A percentile compares a stretch with the other conserved stretches of the same genome.
Evolutionary conservation across 2,113 vertebrate genomes (phyloP).

Genomic region (Hypanus sabinus): DNA sequence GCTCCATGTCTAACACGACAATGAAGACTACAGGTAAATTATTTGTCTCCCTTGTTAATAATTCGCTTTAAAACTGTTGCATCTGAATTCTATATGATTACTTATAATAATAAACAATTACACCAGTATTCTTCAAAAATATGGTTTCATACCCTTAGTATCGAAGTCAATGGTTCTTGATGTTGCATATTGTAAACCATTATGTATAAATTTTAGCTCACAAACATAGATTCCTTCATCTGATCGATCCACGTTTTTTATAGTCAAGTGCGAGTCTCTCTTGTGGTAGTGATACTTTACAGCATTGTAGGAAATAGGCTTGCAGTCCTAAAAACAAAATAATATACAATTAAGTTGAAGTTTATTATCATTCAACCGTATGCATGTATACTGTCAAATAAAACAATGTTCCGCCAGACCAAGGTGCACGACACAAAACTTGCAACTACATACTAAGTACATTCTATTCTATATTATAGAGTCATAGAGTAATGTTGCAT

Average conservation of each 20-base stretch:
- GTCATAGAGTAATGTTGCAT: too few species aligned
- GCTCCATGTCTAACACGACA: background rate
- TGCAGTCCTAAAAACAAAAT: constrained; percentile 55
- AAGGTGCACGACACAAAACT: too few species aligned
- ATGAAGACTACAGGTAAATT: background rate
- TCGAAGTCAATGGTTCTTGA: constrained; percentile 58
- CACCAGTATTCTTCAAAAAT: background rate
- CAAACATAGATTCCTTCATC: constrained; percentile 69
- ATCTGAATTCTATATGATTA: background rate
- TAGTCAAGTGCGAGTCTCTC: constrained; percentile 42
- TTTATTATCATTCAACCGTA: too few species aligned
- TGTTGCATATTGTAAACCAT: constrained; percentile 52
- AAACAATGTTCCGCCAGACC: too few species aligned
- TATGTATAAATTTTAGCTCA: constrained; percentile 52
- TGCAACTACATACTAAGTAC: too few species aligned
- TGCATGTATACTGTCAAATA: too few species aligned
- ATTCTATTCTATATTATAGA: too few species aligned
- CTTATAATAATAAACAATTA: background rate
- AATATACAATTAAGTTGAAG: background rate
- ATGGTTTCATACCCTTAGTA: constrained; percentile 53
- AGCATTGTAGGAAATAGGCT: constrained; percentile 46
- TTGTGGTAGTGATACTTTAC: constrained; percentile 43
- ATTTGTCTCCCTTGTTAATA: background rate
- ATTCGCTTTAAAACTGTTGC: background rate
- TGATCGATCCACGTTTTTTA: constrained; percentile 41